phyloP scores from a whole-genome alignment of 1,140 invertebrate species.

The Heliothis subflexa region DNA sequence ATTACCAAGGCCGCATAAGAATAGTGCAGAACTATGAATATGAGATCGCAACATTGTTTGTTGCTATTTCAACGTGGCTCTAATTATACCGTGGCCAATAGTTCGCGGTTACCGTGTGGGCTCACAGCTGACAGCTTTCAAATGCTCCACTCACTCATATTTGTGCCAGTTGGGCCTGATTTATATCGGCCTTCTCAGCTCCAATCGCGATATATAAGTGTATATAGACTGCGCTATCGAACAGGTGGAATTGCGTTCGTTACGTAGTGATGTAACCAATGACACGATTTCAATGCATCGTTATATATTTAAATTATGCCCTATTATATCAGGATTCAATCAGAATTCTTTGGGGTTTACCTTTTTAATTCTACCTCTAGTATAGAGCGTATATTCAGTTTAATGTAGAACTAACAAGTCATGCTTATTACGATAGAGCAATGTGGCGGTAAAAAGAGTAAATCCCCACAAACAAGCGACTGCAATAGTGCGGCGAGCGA shows the following conservation, averaged over 20 bases:
- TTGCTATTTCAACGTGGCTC: constrained; percentile 63
- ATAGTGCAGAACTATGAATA: constrained; percentile 71
- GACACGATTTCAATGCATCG: neutral
- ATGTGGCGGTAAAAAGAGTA: constrained; percentile 43
- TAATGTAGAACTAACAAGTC: neutral
- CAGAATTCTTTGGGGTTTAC: neutral
- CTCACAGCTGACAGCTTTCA: constrained; percentile 60
- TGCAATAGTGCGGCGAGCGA: constrained; percentile 48
- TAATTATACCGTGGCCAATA: constrained; percentile 70
- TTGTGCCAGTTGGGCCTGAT: constrained; percentile 41
- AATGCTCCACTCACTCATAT: constrained; percentile 43
- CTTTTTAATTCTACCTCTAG: neutral
- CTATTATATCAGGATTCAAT: neutral
- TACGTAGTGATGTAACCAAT: constrained; percentile 20
- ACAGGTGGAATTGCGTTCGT: constrained; percentile 34
- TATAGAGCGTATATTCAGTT: neutral
- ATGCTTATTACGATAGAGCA: neutral
- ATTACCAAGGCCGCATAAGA: constrained; percentile 70
- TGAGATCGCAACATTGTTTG: constrained; percentile 69
- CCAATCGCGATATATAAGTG: neutral
- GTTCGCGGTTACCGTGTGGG: constrained; percentile 57
- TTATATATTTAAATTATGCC: neutral
- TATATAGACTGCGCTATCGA: neutral
- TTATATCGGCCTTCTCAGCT: constrained; percentile 43
- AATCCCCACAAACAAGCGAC: constrained; percentile 41